Base-by-base conservation (phyloP, 2,797 vertebrate genomes). In the Taenioides sp. region DNA sequence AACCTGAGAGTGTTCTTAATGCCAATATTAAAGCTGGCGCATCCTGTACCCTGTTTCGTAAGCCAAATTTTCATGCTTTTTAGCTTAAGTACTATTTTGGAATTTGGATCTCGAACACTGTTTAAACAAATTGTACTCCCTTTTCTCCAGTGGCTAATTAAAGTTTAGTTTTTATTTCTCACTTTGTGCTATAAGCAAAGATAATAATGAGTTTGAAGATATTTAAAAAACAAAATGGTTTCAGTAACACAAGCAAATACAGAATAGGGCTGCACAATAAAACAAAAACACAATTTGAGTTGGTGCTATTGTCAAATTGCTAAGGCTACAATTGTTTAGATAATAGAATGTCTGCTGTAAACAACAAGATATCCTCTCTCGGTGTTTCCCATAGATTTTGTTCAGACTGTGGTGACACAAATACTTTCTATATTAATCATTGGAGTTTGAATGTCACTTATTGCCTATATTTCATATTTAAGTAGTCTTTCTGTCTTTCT, bases 121-220 rank as follows among this genome's bases (percentile, higher is more conserved):
- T 55, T 79, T 75, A 57, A 73, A 67, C 67, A 27, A 69, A 37
- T 67, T 43, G 20, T n/a, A 61, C 27, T 70, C 52, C 34, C 3
- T 62, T 9, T 82, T 25, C 74, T 27, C 55, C 18, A 1, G 28
- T 55, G 64, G 75, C 71, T 70, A 64, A 81, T 83, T 80, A 73
- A 72, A 66, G 37, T 58, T 18, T 6, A 28, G 27, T 73, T 60
- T 57, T 31, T 20, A 65, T 63, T 23, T 59, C 50, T 17, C 47
- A 31, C 47, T 28, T 7, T 65, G 23, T 54, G 22, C 60, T 79
- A 40, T 54, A 23, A 17, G 27, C 31, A 37, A 37, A 10, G 60
- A 9, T 20, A 37, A 37, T 20, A 34, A 37, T 62, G 57, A 16
- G 57, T 59, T 59, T 59, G 23, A 57, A 59, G 57, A 6, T 27